Evolutionary conservation across 2,113 vertebrate species (phyloP).

Genomic region (Oryzias celebensis): DNA sequence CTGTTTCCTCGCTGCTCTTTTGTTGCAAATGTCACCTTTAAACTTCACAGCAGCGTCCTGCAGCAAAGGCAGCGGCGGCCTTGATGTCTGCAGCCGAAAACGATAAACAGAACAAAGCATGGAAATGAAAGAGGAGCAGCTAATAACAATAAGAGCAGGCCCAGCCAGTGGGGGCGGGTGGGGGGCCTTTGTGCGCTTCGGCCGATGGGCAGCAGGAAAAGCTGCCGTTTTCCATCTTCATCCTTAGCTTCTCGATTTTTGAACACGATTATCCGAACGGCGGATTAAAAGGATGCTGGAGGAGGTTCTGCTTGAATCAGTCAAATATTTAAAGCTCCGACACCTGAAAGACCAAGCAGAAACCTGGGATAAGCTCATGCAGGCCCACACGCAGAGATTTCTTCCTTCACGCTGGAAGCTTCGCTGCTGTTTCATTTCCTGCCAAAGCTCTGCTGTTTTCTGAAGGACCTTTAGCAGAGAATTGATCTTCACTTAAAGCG

Average conservation of each 20-base stretch:
- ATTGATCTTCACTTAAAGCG: no score
- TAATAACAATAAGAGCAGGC: conserved; percentile 15
- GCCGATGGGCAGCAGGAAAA: no score
- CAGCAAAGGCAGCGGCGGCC: conserved; percentile 6
- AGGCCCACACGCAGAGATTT: not conserved
- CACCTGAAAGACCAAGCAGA: conserved; percentile 1
- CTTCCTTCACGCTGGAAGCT: not conserved
- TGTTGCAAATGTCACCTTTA: conserved; percentile 36
- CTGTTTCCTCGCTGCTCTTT: conserved; percentile 3
- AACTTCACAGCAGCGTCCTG: conserved; percentile 25
- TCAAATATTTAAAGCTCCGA: not conserved
- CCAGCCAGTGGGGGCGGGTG: not conserved
- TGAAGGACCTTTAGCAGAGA: no score
- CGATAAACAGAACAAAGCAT: not conserved
- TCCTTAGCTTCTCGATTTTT: conserved; percentile 13
- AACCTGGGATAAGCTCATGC: not conserved
- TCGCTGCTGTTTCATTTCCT: no score
- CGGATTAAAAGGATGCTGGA: conserved; percentile 19
- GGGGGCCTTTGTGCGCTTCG: no score
- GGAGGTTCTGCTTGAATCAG: conserved; percentile 26
- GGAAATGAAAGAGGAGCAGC: conserved; percentile 19
- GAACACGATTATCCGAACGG: not conserved
- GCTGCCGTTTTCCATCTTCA: not conserved
- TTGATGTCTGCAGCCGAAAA: conserved; percentile 26
- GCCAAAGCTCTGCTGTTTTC: no score